Conservation (phyloP, 64 coral and sea anemone genomes). For the Montipora cactus region DNA sequence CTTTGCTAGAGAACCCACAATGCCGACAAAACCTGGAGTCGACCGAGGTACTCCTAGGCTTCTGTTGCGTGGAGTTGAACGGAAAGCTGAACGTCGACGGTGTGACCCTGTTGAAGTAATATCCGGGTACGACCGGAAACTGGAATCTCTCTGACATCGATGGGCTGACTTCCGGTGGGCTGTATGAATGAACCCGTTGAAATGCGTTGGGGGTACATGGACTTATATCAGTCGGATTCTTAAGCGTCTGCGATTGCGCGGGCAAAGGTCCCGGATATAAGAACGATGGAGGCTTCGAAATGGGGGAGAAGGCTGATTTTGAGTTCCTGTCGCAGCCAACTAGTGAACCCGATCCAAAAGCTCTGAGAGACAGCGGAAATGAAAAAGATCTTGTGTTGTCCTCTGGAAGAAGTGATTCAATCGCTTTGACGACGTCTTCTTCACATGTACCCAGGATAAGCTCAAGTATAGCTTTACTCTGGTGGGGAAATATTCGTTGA, state of each 20-base stretch:
- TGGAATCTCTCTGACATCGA: slow-evolving; percentile 61
- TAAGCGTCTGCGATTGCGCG: background rate
- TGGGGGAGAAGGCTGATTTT: slow-evolving; percentile 68
- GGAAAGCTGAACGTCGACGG: slow-evolving; percentile 21
- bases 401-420: slow-evolving; percentile 55
- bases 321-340: slow-evolving; percentile 10
- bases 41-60: background rate
- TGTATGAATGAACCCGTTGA: slow-evolving; percentile 48
- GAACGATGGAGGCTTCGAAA: slow-evolving; percentile 36
- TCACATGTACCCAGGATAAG: slow-evolving; percentile 59
- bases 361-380: slow-evolving; percentile 12
- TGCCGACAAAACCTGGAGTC: slow-evolving; percentile 26
- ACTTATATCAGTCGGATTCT: slow-evolving; percentile 28
- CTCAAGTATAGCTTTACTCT: slow-evolving; percentile 62
- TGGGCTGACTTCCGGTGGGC: background rate
- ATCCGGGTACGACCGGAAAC: slow-evolving; percentile 34
- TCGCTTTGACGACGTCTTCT: slow-evolving; percentile 66
- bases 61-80: slow-evolving; percentile 30
- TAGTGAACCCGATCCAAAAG: background rate
- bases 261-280: slow-evolving; percentile 25
- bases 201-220: slow-evolving; percentile 44
- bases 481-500: slow-evolving; percentile 70
- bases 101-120: slow-evolving; percentile 48
- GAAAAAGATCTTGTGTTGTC: slow-evolving; percentile 9
- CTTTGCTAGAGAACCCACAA: slow-evolving; percentile 54